These are phyloP conservation scores for Orientallactaga sibirica DNA, from an alignment of 2,797 vertebrate species.

Conservation along the genomic window DNA sequence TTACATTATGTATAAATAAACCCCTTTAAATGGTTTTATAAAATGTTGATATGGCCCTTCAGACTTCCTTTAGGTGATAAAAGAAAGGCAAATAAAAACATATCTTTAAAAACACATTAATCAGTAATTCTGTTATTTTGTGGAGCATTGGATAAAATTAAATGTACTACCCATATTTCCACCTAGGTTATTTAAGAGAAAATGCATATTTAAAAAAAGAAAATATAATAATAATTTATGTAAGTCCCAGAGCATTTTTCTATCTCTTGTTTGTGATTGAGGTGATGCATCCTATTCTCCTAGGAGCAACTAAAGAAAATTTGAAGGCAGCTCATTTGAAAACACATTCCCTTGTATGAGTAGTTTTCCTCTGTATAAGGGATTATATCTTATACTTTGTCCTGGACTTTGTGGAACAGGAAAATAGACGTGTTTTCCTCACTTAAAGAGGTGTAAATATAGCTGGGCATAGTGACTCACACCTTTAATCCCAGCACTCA, in stretches of 20 bases:
- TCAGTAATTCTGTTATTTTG: not conserved
- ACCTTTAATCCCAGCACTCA: too few species aligned
- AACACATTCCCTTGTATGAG: too few species aligned
- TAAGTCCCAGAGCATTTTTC: not conserved
- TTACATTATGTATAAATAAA: not conserved
- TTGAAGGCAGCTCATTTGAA: too few species aligned
- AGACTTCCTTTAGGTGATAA: not conserved
- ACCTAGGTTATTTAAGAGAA: not conserved
- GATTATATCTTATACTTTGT: too few species aligned
- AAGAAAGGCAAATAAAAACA: constrained; percentile 14
- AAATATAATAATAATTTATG: not conserved
- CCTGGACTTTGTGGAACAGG: too few species aligned
- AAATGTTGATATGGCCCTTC: not conserved
- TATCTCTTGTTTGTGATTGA: not conserved
- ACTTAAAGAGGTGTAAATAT: too few species aligned
- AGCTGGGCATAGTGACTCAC: too few species aligned
- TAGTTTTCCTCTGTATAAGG: too few species aligned
- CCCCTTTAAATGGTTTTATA: constrained; percentile 1
- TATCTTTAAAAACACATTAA: not conserved
- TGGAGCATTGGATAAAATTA: not conserved
- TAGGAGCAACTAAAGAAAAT: not conserved
- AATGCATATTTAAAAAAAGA: not conserved
- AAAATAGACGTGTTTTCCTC: too few species aligned
- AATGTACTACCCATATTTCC: not conserved
- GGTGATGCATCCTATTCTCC: not conserved